These are phyloP conservation scores for Glyphotaelius pellucidus DNA, from an alignment of 2,888 invertebrate species.

Conservation along the genomic window DNA sequence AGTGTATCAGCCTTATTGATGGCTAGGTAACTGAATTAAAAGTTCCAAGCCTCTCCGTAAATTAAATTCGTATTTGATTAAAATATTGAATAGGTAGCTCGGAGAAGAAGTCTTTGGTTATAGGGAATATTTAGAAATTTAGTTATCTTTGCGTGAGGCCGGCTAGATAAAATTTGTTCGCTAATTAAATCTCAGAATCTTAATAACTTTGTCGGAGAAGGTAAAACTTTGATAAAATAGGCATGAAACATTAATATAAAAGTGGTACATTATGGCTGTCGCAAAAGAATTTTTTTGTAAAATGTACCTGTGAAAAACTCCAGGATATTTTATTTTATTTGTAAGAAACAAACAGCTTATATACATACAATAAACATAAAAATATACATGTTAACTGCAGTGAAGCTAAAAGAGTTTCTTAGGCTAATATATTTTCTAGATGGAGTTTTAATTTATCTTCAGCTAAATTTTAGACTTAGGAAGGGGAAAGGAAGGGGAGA, in stretches of 20 bases:
- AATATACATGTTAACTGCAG: too few species aligned
- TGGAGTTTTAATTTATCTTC: too few species aligned
- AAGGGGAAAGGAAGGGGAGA: too few species aligned
- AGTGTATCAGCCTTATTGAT: conserved; percentile 2
- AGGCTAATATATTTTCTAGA: too few species aligned
- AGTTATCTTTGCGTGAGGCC: neutral
- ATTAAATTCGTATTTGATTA: conserved; percentile 43
- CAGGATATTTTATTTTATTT: too few species aligned
- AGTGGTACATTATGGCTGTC: too few species aligned
- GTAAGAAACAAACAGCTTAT: too few species aligned
- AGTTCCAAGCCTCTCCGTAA: conserved; percentile 8
- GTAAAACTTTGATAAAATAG: neutral
- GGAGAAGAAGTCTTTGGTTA: neutral
- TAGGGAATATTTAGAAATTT: neutral
- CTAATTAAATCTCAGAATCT: conserved; percentile 14
- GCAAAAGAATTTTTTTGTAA: too few species aligned
- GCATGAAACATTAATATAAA: neutral
- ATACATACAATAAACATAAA: too few species aligned
- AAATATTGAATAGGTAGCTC: neutral
- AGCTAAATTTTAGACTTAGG: too few species aligned
- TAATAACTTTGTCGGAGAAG: neutral
- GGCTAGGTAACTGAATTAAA: conserved; percentile 22
- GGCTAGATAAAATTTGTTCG: neutral
- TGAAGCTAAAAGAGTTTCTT: too few species aligned
- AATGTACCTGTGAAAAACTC: too few species aligned